phyloP scores from a whole-genome alignment of 2,113 vertebrate genomes.

The Trogon surrucura region DNA sequence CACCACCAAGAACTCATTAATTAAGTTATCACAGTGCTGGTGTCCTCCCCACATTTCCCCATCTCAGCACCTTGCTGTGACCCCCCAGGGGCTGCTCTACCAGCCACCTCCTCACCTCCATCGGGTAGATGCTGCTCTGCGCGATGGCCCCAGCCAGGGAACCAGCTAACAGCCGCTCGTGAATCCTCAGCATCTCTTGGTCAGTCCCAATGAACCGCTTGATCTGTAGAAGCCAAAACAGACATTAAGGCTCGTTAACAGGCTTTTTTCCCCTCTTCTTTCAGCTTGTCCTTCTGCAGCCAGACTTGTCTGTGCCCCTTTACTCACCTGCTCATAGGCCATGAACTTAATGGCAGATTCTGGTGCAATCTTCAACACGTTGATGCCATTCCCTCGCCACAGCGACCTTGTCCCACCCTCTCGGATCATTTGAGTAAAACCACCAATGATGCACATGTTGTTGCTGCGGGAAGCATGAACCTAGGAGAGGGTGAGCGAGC shows the following conservation, averaged over 20 bases:
- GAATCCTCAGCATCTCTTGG: conserved; percentile 90
- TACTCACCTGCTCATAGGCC: conserved; percentile 93
- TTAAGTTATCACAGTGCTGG: background rate
- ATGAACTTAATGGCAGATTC: conserved; percentile 98
- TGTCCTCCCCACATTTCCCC: background rate
- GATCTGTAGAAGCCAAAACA: conserved; percentile 76
- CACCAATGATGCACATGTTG: conserved; percentile 89
- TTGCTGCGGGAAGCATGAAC: conserved; percentile 92
- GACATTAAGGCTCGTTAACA: rapidly evolving
- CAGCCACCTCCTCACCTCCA: conserved; percentile 87
- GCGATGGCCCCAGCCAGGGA: conserved; percentile 92
- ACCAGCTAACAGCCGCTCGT: conserved; percentile 89
- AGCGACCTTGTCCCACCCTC: conserved; percentile 90
- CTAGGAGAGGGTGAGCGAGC: conserved; percentile 58
- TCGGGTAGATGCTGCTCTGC: conserved; percentile 97
- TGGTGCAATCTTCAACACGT: conserved; percentile 94
- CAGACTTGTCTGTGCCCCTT: background rate
- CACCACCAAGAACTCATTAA: background rate
- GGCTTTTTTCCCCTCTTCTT: background rate
- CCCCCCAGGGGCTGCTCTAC: background rate
- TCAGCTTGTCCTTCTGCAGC: background rate
- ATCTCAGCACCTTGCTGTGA: background rate
- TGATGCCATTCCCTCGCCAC: conserved; percentile 96
- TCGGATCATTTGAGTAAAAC: conserved; percentile 91
- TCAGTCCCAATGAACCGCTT: conserved; percentile 91